Conservation (phyloP, 2,113 vertebrate species). For the Procavia capensis region DNA sequence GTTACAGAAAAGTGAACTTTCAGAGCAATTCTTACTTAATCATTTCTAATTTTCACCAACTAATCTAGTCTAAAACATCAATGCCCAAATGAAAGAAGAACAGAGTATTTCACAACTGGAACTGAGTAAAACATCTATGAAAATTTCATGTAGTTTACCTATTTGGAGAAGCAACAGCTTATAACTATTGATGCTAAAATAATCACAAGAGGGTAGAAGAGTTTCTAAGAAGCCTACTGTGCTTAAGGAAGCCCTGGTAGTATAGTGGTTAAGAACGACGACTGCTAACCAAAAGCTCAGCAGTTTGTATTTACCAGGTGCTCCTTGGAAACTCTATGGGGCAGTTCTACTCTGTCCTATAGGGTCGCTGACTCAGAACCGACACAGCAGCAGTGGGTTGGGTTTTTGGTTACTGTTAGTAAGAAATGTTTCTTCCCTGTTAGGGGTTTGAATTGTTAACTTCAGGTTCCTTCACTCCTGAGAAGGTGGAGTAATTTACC, state of each 20-base stretch:
- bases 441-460: neutral
- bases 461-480: too few relatives aligned
- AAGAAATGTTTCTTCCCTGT: neutral
- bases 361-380: too few relatives aligned
- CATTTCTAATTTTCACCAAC: neutral
- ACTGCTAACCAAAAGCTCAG: too few relatives aligned
- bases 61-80: neutral
- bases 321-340: too few relatives aligned
- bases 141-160: neutral
- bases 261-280: too few relatives aligned
- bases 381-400: too few relatives aligned
- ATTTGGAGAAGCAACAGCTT: neutral
- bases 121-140: neutral
- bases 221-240: neutral
- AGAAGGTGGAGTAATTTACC: too few relatives aligned
- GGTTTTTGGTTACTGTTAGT: too few relatives aligned
- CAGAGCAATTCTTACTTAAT: neutral
- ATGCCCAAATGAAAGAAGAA: neutral
- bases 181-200: neutral
- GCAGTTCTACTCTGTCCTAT: too few relatives aligned
- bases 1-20: neutral
- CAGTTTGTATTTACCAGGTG: too few relatives aligned
- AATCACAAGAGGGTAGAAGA: neutral
- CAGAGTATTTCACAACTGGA: neutral
- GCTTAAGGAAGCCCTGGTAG: too few relatives aligned